Conservation (phyloP, 1,140 invertebrate species). For the Spodoptera litura region DNA sequence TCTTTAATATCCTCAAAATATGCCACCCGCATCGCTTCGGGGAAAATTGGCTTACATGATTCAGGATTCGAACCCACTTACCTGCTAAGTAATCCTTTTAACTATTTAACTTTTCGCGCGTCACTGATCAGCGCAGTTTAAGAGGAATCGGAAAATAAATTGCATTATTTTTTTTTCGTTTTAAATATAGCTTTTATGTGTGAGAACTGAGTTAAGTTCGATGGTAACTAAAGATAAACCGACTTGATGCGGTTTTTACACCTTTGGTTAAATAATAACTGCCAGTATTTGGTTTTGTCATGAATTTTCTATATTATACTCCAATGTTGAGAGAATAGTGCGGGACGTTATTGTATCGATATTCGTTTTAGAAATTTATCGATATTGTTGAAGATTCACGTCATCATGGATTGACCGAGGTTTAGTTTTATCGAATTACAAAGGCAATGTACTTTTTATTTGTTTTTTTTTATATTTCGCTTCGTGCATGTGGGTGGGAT, state of each 20-base stretch:
- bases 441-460: too few relatives aligned
- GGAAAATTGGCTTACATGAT: conserved; percentile 61
- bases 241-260: not conserved
- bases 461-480: too few relatives aligned
- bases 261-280: not conserved
- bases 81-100: conserved; percentile 66
- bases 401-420: too few relatives aligned
- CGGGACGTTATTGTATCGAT: too few relatives aligned
- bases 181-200: not conserved
- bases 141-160: conserved; percentile 36
- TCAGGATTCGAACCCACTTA: conserved; percentile 59
- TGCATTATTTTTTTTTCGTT: conserved; percentile 30
- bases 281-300: too few relatives aligned
- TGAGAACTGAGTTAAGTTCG: conserved; percentile 8
- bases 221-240: not conserved
- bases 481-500: too few relatives aligned
- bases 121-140: conserved; percentile 51
- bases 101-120: conserved; percentile 60
- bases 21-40: conserved; percentile 67
- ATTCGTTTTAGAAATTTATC: too few relatives aligned
- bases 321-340: too few relatives aligned
- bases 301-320: too few relatives aligned
- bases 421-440: too few relatives aligned
- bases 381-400: too few relatives aligned
- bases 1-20: conserved; percentile 61